Evolutionary conservation across 2,888 invertebrate species (phyloP), one percentile per base, ranked within the genome.

Genomic region (Ptychoptera contaminata): DNA sequence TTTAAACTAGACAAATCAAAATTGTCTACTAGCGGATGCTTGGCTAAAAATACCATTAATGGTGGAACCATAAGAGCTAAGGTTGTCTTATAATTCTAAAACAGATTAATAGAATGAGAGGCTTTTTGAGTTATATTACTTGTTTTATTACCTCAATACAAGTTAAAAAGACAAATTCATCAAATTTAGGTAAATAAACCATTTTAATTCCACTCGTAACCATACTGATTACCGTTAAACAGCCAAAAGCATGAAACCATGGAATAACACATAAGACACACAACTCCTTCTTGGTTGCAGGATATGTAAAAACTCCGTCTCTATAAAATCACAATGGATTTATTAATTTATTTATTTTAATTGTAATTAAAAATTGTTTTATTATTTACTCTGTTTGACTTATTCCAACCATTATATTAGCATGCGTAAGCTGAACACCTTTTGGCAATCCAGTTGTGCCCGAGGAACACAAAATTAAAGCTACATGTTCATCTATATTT

Each of bases 241-340:
- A 81, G 0, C 85, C 85, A 56, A 82, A 86, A 0, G 81, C 77
- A 63, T 91, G 90, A 61, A 83, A 90, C 71, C 86, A 83, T 11
- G 90, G 90, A 46, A 86, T 73, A 31, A 87, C 63, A 1, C 77
- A 79, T 47, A 84, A 58, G 40, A 71, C 54, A 2, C 59, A 55
- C 16, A 65, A 55, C 1, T 61, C 57, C n/a, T 47, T 46, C 2
- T 60, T 37, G 8, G 59, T 40, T 37, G 6, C 6, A 12, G 15
- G 2, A 29, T 5, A 23, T 23, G 23, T 23, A 23, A 23, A 23
- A 23, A 23, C 23, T 23, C 23, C 23, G 23, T 23, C 23, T 23
- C 23, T 23, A 7, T 23, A 5, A 23, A 23, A 23, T 23, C 4
- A 5, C 7, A 23, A 23, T 23, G n/a, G n/a, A n/a, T 23, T 23